Percentiles rank a stretch among this genome's conserved stretches.
Evolutionary conservation across 1,140 invertebrate species (phyloP).

Genomic region (Zaprionus gabonicus): DNA sequence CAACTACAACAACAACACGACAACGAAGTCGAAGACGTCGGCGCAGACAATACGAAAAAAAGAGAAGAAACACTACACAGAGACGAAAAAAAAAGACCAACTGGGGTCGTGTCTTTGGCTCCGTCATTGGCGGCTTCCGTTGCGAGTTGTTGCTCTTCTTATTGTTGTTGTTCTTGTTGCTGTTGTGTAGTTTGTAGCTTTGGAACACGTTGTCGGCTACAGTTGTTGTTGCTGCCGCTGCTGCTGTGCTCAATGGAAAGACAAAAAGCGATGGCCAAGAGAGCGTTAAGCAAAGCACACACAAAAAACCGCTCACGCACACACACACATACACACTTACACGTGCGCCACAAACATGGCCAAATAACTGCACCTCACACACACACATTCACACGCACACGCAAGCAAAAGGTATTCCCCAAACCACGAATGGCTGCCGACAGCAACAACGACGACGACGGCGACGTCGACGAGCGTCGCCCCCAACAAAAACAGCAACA

Average conservation of each 20-base stretch:
- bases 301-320: constrained; percentile 16
- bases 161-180: constrained; percentile 43
- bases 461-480: constrained; percentile 33
- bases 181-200: constrained; percentile 45
- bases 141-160: constrained; percentile 45
- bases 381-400: constrained; percentile 31
- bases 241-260: constrained; percentile 59
- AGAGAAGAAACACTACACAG: constrained; percentile 22
- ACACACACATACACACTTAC: constrained; percentile 20
- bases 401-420: constrained; percentile 76
- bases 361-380: constrained; percentile 76
- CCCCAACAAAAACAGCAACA: constrained; percentile 31
- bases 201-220: constrained; percentile 61
- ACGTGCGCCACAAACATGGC: constrained; percentile 49
- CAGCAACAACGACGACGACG: constrained; percentile 21
- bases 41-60: constrained; percentile 44
- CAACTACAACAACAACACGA: constrained; percentile 37
- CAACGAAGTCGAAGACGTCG: constrained; percentile 46
- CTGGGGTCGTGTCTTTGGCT: constrained; percentile 61
- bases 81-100: constrained; percentile 37
- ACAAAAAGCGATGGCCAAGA: constrained; percentile 35
- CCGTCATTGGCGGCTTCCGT: constrained; percentile 77
- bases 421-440: constrained; percentile 62
- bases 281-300: constrained; percentile 29
- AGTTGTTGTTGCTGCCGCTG: constrained; percentile 30